Conservation (phyloP, 1,140 invertebrate species). For the Bombus fervidus region DNA sequence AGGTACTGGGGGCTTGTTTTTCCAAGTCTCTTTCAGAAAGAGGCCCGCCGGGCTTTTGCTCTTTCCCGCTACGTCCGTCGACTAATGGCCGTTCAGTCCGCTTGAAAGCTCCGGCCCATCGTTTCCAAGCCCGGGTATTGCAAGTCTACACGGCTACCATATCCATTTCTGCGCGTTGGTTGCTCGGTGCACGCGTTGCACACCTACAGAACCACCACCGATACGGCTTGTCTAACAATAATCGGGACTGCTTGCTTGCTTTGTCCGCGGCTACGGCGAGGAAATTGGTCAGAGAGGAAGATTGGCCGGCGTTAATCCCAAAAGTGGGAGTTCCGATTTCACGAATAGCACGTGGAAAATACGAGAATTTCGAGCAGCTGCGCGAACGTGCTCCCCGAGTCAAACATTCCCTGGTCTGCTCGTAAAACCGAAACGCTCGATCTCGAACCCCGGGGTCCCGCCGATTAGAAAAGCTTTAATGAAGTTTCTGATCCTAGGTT, state of each 20-base stretch:
- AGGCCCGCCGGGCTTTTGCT: slow-evolving; percentile 49
- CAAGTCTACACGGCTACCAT: slow-evolving; percentile 17
- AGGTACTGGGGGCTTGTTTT: slow-evolving; percentile 38
- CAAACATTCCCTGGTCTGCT: neutral
- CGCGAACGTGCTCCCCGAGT: slow-evolving; percentile 4
- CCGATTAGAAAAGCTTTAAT: slow-evolving; percentile 26
- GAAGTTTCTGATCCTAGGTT: neutral
- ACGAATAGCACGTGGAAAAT: slow-evolving; percentile 7
- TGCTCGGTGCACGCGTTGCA: neutral
- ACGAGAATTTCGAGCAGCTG: slow-evolving; percentile 15
- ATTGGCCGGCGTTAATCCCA: slow-evolving; percentile 47
- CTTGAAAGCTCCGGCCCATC: slow-evolving; percentile 47
- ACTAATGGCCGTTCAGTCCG: slow-evolving; percentile 65
- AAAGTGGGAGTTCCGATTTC: slow-evolving; percentile 40
- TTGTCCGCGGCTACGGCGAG: slow-evolving; percentile 24
- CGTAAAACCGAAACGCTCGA: slow-evolving; percentile 19
- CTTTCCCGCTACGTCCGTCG: slow-evolving; percentile 38
- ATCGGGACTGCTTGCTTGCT: slow-evolving; percentile 36
- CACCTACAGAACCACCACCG: neutral
- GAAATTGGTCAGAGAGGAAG: slow-evolving; percentile 43
- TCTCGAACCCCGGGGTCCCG: neutral
- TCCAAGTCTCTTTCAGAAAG: slow-evolving; percentile 49
- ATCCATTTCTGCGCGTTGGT: slow-evolving; percentile 31
- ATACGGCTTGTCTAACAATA: slow-evolving; percentile 23
- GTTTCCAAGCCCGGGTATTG: slow-evolving; percentile 22